These are phyloP conservation scores for Carterocephalus palaemon DNA, from an alignment of 2,888 invertebrate genomes.

Conservation along the genomic window DNA sequence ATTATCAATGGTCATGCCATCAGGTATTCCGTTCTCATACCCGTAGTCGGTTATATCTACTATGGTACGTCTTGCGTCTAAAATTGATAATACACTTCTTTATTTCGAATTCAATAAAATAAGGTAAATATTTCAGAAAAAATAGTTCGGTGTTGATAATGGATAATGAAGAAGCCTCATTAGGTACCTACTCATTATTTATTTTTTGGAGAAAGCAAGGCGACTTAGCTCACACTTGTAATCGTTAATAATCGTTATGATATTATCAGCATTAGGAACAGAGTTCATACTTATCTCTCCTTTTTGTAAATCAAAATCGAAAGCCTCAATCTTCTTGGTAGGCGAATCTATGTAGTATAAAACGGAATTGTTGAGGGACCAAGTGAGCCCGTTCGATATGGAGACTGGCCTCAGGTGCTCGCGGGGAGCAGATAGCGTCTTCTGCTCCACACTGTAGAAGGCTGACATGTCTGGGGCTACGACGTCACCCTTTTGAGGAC, in stretches of 20 bases:
- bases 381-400: constrained; percentile 87
- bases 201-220: no score
- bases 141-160: no score
- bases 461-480: constrained; percentile 73
- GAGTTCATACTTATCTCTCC: constrained; percentile 52
- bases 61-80: constrained; percentile 57
- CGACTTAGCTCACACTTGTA: no score
- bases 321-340: constrained; percentile 81
- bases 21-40: constrained; percentile 75
- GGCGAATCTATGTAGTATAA: constrained; percentile 88
- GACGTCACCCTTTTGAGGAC: constrained; percentile 72
- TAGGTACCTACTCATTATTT: no score
- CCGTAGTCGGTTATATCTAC: constrained; percentile 51
- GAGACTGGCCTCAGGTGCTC: constrained; percentile 65
- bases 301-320: constrained; percentile 78
- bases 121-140: no score
- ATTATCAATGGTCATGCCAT: constrained; percentile 87
- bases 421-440: constrained; percentile 44
- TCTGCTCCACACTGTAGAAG: constrained; percentile 73
- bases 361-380: constrained; percentile 82
- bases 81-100: no score
- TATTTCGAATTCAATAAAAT: no score
- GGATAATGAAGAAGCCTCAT: no score
- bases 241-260: no score
- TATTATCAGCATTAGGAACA: not conserved